A percentile compares a stretch with the other conserved stretches of the same genome.
These are phyloP conservation scores for Eidolon helvum DNA, from an alignment of 2,113 vertebrate genomes.

Conservation along the genomic window DNA sequence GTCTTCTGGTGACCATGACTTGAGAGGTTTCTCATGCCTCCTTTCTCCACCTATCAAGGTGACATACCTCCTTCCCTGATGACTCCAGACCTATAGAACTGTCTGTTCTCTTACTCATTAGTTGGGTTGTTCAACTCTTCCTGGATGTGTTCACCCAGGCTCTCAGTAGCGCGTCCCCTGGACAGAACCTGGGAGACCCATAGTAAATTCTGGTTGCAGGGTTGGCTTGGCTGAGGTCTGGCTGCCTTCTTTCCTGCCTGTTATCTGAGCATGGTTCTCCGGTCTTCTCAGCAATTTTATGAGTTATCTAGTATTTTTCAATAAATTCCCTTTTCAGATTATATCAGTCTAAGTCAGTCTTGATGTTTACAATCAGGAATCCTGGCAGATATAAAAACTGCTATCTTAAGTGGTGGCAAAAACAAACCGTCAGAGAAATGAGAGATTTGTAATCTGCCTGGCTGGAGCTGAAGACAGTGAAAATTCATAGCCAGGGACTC, in stretches of 20 bases:
- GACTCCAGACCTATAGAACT: neutral
- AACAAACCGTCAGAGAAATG: neutral
- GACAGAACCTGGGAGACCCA: neutral
- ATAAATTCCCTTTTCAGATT: neutral
- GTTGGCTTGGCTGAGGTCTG: neutral
- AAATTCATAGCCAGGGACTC: neutral
- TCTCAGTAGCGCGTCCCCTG: neutral
- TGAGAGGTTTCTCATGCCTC: neutral
- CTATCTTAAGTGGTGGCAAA: neutral
- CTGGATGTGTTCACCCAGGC: neutral
- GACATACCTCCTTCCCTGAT: neutral
- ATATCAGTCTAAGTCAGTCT: neutral
- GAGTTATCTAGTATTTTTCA: neutral
- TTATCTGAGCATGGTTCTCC: neutral
- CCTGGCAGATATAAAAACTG: constrained; percentile 10
- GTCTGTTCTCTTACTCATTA: neutral
- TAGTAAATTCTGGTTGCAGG: neutral
- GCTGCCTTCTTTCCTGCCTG: neutral
- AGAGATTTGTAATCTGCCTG: neutral
- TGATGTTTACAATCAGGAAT: constrained; percentile 17
- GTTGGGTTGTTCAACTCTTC: neutral
- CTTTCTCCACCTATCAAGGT: neutral
- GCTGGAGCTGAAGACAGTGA: neutral
- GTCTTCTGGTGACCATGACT: neutral
- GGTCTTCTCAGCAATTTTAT: neutral